These are phyloP conservation scores for Vireo griseus DNA, from an alignment of 2,797 vertebrate species.

Conservation along the genomic window DNA sequence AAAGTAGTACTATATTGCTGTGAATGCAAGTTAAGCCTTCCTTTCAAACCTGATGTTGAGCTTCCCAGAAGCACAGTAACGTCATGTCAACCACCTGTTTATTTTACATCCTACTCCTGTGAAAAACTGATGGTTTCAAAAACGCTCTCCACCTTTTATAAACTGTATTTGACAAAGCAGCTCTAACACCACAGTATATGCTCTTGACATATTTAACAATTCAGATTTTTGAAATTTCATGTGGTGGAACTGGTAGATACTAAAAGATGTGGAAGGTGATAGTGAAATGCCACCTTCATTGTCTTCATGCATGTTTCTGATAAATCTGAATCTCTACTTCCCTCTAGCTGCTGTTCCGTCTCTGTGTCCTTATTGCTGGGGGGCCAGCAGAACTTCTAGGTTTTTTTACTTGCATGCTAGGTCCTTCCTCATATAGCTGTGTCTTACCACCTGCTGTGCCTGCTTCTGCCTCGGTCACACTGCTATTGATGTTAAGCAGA, in stretches of 20 bases:
- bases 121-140: not conserved
- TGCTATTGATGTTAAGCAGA: not conserved
- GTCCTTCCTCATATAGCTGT: not conserved
- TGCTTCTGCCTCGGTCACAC: not conserved
- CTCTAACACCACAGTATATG: fast-evolving
- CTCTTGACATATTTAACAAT: not conserved
- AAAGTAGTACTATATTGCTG: not conserved
- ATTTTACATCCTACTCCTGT: not conserved
- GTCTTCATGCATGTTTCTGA: not conserved
- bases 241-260: not conserved
- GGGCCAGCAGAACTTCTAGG: not conserved
- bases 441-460: not conserved
- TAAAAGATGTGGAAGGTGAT: not conserved
- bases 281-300: not conserved
- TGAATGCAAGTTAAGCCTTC: not conserved
- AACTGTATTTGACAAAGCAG: not conserved
- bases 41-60: not conserved
- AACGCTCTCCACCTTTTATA: not conserved
- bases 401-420: not conserved
- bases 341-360: slow-evolving; percentile 43
- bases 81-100: not conserved
- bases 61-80: not conserved
- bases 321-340: slow-evolving; percentile 54
- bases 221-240: not conserved
- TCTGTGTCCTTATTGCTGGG: not conserved